These are phyloP conservation scores for Lasioglossum morio DNA, from an alignment of 2,888 invertebrate genomes.

Conservation along the genomic window DNA sequence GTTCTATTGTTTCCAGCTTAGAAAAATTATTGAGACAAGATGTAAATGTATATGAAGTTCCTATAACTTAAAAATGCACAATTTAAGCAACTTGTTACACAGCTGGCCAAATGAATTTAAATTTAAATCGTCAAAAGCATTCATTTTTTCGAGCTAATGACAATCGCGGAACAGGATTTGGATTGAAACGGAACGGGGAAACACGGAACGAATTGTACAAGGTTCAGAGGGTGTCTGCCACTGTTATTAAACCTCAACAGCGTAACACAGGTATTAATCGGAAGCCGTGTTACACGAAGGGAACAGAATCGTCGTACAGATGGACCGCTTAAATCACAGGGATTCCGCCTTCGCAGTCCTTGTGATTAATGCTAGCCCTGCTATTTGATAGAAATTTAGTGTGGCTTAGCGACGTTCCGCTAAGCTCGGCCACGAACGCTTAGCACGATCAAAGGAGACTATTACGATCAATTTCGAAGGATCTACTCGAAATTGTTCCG, in stretches of 20 bases:
- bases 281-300: background rate
- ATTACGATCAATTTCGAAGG: constrained; percentile 30
- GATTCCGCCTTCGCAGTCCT: constrained; percentile 17
- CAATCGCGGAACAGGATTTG: background rate
- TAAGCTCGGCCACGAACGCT: constrained; percentile 38
- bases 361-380: constrained; percentile 53
- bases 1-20: too few relatives aligned
- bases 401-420: constrained; percentile 37
- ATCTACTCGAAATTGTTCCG: constrained; percentile 31
- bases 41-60: too few relatives aligned
- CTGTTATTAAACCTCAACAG: background rate
- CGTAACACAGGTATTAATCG: constrained; percentile 31
- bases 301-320: background rate
- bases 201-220: background rate
- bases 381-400: constrained; percentile 69
- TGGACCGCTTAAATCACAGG: constrained; percentile 28
- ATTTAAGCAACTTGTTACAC: background rate
- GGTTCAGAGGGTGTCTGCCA: background rate
- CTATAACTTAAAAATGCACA: background rate
- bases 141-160: too few relatives aligned
- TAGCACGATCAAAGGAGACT: constrained; percentile 40
- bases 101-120: background rate
- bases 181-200: background rate
- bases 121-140: background rate
- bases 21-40: too few relatives aligned